Percentiles rank a stretch among this genome's conserved stretches.
Evolutionary conservation across 1,140 invertebrate genomes (phyloP).

Genomic region (Eufriesea mexicana): DNA sequence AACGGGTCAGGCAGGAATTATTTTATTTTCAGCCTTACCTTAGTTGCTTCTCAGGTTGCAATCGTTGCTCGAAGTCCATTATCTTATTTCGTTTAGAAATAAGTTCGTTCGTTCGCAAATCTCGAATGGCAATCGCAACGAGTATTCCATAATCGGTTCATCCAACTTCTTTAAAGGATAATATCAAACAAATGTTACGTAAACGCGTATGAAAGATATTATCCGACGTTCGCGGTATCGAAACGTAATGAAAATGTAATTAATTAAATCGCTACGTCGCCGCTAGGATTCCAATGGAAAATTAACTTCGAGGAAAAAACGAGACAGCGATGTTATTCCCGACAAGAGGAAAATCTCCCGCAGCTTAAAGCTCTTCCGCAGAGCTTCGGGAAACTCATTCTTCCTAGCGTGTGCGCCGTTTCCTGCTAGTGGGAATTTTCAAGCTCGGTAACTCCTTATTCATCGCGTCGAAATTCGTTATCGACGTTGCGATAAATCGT

Average conservation of each 20-base stretch:
- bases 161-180: background rate
- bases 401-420: background rate
- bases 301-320: background rate
- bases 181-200: background rate
- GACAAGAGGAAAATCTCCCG: background rate
- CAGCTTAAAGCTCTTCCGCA: background rate
- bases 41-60: background rate
- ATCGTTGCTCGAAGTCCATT: background rate
- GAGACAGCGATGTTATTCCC: background rate
- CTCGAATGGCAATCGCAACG: background rate
- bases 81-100: background rate
- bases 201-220: too few relatives aligned
- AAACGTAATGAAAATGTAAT: background rate
- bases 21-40: background rate
- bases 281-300: background rate
- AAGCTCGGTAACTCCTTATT: slow-evolving; percentile 35
- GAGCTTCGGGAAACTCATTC: slow-evolving; percentile 15
- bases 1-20: too few relatives aligned
- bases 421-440: slow-evolving; percentile 1
- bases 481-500: slow-evolving; percentile 38
- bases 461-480: slow-evolving; percentile 29
- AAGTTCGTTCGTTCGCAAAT: background rate
- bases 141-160: background rate
- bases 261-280: background rate
- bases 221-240: background rate